Conservation (phyloP, 2,113 vertebrate genomes). For the Etheostoma cragini region DNA sequence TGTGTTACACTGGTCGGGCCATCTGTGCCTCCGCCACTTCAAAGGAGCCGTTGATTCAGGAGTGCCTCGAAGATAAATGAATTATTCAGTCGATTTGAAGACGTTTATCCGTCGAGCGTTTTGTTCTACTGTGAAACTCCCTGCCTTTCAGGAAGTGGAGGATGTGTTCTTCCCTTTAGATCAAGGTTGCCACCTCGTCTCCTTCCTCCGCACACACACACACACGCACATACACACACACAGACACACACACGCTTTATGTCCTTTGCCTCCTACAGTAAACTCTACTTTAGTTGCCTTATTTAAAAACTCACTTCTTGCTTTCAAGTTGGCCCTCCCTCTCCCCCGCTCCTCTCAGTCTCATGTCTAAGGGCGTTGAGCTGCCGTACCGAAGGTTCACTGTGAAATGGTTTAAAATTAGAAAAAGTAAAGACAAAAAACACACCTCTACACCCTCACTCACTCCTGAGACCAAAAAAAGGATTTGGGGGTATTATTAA, state of each 20-base stretch:
- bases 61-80: slow-evolving; percentile 68
- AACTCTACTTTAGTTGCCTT: slow-evolving; percentile 18
- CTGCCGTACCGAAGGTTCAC: background rate
- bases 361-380: slow-evolving; percentile 3
- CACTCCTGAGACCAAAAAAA: background rate
- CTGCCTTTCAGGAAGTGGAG: slow-evolving; percentile 69
- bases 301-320: slow-evolving; percentile 27
- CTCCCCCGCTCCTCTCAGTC: background rate
- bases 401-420: slow-evolving; percentile 16
- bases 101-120: slow-evolving; percentile 55
- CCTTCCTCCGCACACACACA: slow-evolving; percentile 3
- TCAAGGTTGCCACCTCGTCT: slow-evolving; percentile 51
- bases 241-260: background rate
- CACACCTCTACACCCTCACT: background rate
- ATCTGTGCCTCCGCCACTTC: slow-evolving; percentile 75
- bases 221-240: slow-evolving; percentile 1
- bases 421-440: background rate
- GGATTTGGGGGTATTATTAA: slow-evolving; percentile 38
- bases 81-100: slow-evolving; percentile 75
- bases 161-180: slow-evolving; percentile 58
- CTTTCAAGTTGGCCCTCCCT: background rate
- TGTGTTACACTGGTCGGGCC: slow-evolving; percentile 56
- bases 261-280: slow-evolving; percentile 24
- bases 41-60: slow-evolving; percentile 56
- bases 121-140: slow-evolving; percentile 65